Evolutionary conservation across 1,140 invertebrate species (phyloP), one percentile per base, ranked within the genome.

Genomic region (Pseudomyrmex cubaensis): DNA sequence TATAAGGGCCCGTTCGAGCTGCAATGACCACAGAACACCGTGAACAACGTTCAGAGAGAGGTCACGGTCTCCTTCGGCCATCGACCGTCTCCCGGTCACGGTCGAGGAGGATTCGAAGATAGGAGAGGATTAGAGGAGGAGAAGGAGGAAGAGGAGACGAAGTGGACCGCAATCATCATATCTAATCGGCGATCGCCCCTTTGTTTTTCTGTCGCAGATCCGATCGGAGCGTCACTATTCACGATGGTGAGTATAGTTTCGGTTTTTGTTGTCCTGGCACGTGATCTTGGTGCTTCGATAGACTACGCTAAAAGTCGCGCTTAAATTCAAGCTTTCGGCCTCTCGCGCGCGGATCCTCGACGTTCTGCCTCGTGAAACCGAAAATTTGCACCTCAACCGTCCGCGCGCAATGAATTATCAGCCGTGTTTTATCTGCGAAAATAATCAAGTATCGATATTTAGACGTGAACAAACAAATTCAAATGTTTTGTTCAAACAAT

Each of bases 221-320:
- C 76, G 7, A 70, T 61, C 66, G 66, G 66, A 72, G 66, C 62
- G 35, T 48, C 54, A 62, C 52, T 25, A 57, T 17, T 35, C 76
- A 70, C 66, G 77, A 89, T 54, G 89, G 93, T 94, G 93, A 94
- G 93, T 93, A 88, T 89, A 73, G 84, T 93, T 93, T 94, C 90
- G 90, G 89, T 88, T 91, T 83, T 84, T 84, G 70, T 86, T 88
- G 86, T 80, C 80, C 70, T 72, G 69, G 89, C 69, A 66, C 59
- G 85, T 85, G 93, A 85, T 94, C 90, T 94, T 94, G 91, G 93
- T 94, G 92, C 91, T 92, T 92, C 92, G 93, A 94, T 94, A 93
- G 93, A 94, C 89, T 94, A 94, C 88, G 91, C 91, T 76, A 93
- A 94, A 94, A 87, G 92, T 92, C 54, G 22, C 54, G 22, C 64